Conservation (phyloP, 2,113 vertebrate genomes). For the Sus scrofa region DNA sequence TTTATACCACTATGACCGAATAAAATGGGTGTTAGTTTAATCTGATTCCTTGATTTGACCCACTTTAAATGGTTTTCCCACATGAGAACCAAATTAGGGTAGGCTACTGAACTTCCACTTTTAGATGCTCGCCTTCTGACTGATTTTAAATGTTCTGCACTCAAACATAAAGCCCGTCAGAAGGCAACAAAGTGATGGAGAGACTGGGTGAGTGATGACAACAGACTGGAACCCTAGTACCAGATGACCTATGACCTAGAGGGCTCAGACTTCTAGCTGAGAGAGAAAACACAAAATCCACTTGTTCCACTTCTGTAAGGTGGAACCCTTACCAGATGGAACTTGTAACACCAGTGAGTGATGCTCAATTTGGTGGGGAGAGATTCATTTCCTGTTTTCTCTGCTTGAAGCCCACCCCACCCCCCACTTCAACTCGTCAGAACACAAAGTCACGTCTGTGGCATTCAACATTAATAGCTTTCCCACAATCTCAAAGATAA, state of each 20-base stretch:
- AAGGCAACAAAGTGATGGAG: neutral
- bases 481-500: neutral
- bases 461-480: neutral
- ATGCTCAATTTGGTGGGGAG: neutral
- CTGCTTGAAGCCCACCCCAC: neutral
- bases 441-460: neutral
- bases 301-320: neutral
- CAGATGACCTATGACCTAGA: no score
- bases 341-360: neutral
- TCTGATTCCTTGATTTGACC: neutral
- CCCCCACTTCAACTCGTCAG: neutral
- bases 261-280: neutral
- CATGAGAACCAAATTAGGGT: neutral
- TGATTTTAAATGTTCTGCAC: neutral
- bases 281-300: neutral
- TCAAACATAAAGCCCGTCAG: neutral
- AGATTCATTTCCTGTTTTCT: neutral
- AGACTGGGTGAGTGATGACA: neutral
- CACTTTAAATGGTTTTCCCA: neutral
- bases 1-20: neutral
- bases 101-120: neutral
- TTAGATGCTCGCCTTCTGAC: neutral
- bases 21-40: neutral
- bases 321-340: neutral
- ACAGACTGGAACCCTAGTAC: neutral